A percentile compares a stretch with the other conserved stretches of the same genome.
Evolutionary conservation across 1,140 invertebrate genomes (phyloP).

Genomic region (Muscidifurax raptorellus): DNA sequence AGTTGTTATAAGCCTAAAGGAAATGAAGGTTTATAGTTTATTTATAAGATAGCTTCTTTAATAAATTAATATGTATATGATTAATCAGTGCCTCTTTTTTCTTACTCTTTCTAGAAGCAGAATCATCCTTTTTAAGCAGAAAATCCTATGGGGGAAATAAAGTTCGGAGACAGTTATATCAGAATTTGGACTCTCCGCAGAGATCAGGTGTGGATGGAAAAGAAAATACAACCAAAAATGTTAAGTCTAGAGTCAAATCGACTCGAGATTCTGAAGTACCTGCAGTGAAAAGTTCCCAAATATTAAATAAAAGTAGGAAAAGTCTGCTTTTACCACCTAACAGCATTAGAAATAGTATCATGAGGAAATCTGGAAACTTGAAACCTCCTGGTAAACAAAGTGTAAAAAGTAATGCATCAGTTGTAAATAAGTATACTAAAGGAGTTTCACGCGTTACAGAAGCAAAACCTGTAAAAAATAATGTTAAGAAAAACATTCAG

Average conservation of each 20-base stretch:
- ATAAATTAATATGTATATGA: conserved; percentile 9
- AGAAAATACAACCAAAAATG: conserved; percentile 31
- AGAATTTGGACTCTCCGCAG: conserved; percentile 43
- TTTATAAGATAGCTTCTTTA: not conserved
- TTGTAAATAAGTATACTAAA: not conserved
- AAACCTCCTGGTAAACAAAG: conserved; percentile 12
- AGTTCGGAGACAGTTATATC: conserved; percentile 56
- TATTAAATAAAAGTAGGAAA: conserved; percentile 37
- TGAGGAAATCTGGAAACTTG: conserved; percentile 44
- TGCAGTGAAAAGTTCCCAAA: not conserved
- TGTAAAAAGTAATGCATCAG: conserved; percentile 15
- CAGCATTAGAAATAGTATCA: conserved; percentile 57
- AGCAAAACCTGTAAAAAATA: not conserved
- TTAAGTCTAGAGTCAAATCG: not conserved
- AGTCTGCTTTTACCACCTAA: conserved; percentile 60
- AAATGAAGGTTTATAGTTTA: conserved; percentile 48
- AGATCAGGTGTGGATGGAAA: conserved; percentile 22
- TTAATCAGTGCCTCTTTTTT: conserved; percentile 10
- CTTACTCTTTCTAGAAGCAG: not conserved
- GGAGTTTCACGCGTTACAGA: not conserved
- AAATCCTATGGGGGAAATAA: conserved; percentile 12
- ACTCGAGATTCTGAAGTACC: conserved; percentile 23
- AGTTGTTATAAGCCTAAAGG: conserved; percentile 39
- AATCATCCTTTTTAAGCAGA: conserved; percentile 30
- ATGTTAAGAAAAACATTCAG: not conserved